Conservation (phyloP, 2,113 vertebrate genomes). For the Gallinago undulata region DNA sequence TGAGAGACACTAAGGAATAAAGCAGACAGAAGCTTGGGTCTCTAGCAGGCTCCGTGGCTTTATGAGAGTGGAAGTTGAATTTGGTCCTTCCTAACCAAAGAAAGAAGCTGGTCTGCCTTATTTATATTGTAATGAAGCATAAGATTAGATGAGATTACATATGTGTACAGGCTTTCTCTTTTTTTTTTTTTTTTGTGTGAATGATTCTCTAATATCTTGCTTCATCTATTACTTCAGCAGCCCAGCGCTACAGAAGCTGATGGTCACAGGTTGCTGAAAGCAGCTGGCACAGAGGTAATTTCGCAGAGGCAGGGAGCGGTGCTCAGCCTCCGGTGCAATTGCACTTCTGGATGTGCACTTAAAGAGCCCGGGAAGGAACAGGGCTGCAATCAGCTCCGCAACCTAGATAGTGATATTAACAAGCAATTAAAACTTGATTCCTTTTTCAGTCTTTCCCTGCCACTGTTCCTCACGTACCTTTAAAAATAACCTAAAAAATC, state of each 20-base stretch:
- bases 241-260: background rate
- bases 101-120: background rate
- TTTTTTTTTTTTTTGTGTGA: background rate
- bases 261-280: background rate
- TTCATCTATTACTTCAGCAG: background rate
- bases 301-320: background rate
- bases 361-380: background rate
- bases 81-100: background rate
- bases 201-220: background rate
- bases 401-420: background rate
- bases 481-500: background rate
- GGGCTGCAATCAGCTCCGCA: background rate
- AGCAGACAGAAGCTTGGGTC: background rate
- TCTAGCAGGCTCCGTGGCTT: background rate
- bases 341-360: background rate
- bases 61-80: background rate
- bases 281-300: background rate
- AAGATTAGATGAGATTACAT: background rate
- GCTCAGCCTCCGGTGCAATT: background rate
- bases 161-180: background rate
- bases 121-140: background rate
- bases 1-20: background rate
- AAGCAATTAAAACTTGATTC: constrained; percentile 41
- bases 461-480: background rate
- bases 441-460: background rate